Evolutionary conservation across 1,140 invertebrate species (phyloP), one percentile per base, ranked within the genome.

Genomic region (Achatina immaculata): DNA sequence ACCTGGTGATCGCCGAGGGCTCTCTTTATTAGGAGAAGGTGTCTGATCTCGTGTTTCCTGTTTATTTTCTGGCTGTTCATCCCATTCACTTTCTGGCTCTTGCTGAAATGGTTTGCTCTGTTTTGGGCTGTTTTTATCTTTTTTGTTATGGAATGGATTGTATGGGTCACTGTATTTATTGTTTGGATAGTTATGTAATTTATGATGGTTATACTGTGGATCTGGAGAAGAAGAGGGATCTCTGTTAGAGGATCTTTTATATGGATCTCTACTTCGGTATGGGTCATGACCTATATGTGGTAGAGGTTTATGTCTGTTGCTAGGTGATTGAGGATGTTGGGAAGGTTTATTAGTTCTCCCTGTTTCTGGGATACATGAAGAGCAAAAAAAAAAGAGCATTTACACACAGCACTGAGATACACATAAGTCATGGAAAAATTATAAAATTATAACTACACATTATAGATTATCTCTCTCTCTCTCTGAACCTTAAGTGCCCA

Each of bases 241-340:
- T 19, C 21, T 3, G 28, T 71, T 42, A 28, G n/a, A 9, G 38
- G 40, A 1, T 21, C 38, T 71, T 19, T 42, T 40, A n/a, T n/a
- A n/a, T 71, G 14, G n/a, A 31, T 71, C 42, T 21, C 68, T 45
- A 19, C 28, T 21, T 40, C 38, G 24, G 42, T 42, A 71, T 0
- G 42, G 68, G 68, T 71, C 42, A 45, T 24, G 40, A n/a, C n/a
- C 55, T 65, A 72, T 71, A 28, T 58, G 42, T 19, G 80, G 80
- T 55, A 51, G 71, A 38, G 69, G n/a, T n/a, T 71, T 19, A 72
- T 74, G 65, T 66, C 34, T 73, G 45, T 81, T 51, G 43, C 19
- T 28, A 40, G 71, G 71, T 38, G 69, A 75, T 21, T 48, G 2
- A 40, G 74, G 19, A 14, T 28, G n/a, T 9, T 28, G 43, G 28